Evolutionary conservation across 2,888 invertebrate species (phyloP).

Genomic region (Sialis fuliginosa): DNA sequence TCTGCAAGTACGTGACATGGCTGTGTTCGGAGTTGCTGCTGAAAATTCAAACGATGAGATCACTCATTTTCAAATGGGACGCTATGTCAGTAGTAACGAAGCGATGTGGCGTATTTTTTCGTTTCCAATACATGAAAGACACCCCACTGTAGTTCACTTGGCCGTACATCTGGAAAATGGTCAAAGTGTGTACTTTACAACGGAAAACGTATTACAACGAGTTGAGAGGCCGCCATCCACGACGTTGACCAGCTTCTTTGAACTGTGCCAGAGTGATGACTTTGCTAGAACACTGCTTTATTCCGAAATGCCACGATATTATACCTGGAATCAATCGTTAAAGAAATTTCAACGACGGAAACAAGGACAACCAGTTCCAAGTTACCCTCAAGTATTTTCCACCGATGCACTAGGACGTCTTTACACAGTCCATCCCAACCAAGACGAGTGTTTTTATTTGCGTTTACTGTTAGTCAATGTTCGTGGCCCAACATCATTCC

Average conservation of each 20-base stretch:
- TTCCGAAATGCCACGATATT: conserved; percentile 14
- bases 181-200: conserved; percentile 2
- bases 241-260: conserved; percentile 11
- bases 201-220: conserved; percentile 5
- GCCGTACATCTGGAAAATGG: conserved; percentile 4
- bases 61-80: conserved; percentile 12
- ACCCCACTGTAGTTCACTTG: conserved; percentile 15
- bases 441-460: conserved; percentile 18
- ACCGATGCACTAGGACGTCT: conserved; percentile 17
- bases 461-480: conserved; percentile 18
- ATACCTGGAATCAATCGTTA: conserved; percentile 15
- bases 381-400: conserved; percentile 14
- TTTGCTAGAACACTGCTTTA: conserved; percentile 16
- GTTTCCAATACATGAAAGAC: conserved; percentile 14
- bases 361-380: conserved; percentile 15
- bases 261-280: conserved; percentile 5
- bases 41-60: conserved; percentile 14
- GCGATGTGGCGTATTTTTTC: conserved; percentile 13
- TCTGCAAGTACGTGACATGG: conserved; percentile 25
- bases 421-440: conserved; percentile 19
- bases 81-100: conserved; percentile 16
- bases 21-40: conserved; percentile 15
- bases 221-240: conserved; percentile 8
- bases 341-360: conserved; percentile 16
- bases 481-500: conserved; percentile 14